These are phyloP conservation scores for Tiaroga cobitis DNA, from an alignment of 2,797 vertebrate species.

Conservation along the genomic window DNA sequence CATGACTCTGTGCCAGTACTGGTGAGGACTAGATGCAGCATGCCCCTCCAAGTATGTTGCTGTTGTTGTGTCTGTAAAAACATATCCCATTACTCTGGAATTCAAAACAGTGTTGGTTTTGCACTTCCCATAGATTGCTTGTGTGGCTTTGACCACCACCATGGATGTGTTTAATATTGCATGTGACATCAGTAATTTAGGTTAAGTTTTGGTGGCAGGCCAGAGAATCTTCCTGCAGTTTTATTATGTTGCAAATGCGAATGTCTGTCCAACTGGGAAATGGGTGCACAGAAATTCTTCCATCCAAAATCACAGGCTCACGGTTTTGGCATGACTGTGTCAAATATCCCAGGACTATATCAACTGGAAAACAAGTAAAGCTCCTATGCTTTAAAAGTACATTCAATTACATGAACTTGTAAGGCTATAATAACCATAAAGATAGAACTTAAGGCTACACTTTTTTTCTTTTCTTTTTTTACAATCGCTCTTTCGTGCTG, in stretches of 20 bases:
- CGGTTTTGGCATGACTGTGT: slow-evolving; percentile 41
- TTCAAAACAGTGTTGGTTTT: slow-evolving; percentile 35
- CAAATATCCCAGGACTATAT: slow-evolving; percentile 30
- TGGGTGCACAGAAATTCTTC: slow-evolving; percentile 12
- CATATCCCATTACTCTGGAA: slow-evolving; percentile 13
- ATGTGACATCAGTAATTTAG: slow-evolving; percentile 17
- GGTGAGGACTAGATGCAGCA: slow-evolving; percentile 33
- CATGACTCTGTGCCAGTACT: slow-evolving; percentile 37
- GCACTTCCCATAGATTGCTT: background rate
- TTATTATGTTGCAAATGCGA: background rate
- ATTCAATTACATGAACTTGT: background rate
- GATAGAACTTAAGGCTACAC: background rate
- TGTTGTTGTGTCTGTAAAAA: slow-evolving; percentile 33
- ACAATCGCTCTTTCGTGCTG: background rate
- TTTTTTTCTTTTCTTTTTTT: background rate
- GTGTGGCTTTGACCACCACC: background rate
- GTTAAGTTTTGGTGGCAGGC: slow-evolving; percentile 6
- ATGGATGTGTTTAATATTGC: slow-evolving; percentile 16
- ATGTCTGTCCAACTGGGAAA: slow-evolving; percentile 18
- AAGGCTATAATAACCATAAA: background rate
- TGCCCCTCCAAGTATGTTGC: slow-evolving; percentile 25
- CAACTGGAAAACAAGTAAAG: slow-evolving; percentile 25
- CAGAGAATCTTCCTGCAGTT: background rate
- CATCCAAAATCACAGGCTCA: slow-evolving; percentile 34
- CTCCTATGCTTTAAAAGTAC: background rate